Conservation (phyloP, 2,888 invertebrate genomes). For the Octonoba sinensis region DNA sequence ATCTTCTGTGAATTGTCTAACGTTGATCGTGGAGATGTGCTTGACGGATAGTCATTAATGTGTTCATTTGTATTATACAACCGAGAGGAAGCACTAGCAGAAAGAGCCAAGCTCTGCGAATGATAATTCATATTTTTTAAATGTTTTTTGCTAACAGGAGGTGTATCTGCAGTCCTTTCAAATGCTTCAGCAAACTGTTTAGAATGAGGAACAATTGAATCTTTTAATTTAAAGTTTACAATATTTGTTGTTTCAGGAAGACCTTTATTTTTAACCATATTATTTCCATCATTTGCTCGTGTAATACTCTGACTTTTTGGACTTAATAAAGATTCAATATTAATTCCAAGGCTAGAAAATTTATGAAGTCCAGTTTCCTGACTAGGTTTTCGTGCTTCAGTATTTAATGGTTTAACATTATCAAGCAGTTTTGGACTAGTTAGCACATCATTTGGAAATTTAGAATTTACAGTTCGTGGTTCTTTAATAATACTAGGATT, state of each 20-base stretch:
- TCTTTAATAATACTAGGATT: slow-evolving; percentile 38
- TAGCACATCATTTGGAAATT: slow-evolving; percentile 41
- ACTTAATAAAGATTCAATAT: slow-evolving; percentile 46
- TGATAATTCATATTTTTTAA: slow-evolving; percentile 36
- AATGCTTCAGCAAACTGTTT: slow-evolving; percentile 62
- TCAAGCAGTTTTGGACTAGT: slow-evolving; percentile 57
- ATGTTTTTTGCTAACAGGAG: slow-evolving; percentile 43
- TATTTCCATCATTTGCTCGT: slow-evolving; percentile 32
- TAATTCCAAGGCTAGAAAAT: slow-evolving; percentile 34
- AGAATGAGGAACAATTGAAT: slow-evolving; percentile 57
- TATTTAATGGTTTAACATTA: slow-evolving; percentile 34
- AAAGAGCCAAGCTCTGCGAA: slow-evolving; percentile 29
- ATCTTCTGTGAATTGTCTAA: slow-evolving; percentile 52
- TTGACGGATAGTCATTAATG: slow-evolving; percentile 42
- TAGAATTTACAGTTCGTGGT: slow-evolving; percentile 25
- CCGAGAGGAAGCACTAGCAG: slow-evolving; percentile 54
- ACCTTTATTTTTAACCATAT: slow-evolving; percentile 32
- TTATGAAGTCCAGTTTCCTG: slow-evolving; percentile 44
- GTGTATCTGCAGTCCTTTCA: slow-evolving; percentile 46
- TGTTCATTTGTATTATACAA: slow-evolving; percentile 41
- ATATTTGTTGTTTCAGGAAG: slow-evolving; percentile 42
- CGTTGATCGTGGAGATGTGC: slow-evolving; percentile 43
- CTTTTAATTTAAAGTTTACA: slow-evolving; percentile 56
- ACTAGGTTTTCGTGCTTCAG: slow-evolving; percentile 55
- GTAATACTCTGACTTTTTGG: slow-evolving; percentile 29